Evolutionary conservation across 2,888 invertebrate species (phyloP), one percentile per base, ranked within the genome.

Genomic region (Yponomeuta cagnagella): DNA sequence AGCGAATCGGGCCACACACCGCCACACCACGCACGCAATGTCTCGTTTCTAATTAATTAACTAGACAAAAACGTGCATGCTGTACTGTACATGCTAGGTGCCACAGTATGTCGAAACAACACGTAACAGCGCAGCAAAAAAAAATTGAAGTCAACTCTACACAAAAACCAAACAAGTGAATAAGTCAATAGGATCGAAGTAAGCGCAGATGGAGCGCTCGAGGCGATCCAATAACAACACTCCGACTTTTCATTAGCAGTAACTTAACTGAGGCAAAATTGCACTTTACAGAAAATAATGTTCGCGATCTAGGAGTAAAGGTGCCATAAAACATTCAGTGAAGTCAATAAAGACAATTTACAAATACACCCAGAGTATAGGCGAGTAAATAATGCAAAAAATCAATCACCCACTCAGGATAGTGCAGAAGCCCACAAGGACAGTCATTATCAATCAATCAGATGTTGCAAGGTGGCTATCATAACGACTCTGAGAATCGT

Each of bases 241-340:
- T 81, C 78, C 76, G 82, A 82, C 79, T 83, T 89, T 88, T 85
- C 86, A 88, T 88, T 89, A 86, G 85, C 87, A 88, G 81, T 88
- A 88, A 88, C 84, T 88, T 88, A 83, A 79, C 78, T 79, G 75
- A 74, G 76, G 76, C 77, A 79, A 68, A 81, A 80, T 79, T 75
- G 76, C 72, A 77, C 74, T 76, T 77, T 79, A 79, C 76, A 77
- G 77, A 78, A 80, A 71, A 68, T 37, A 68, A 15, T 48, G 48
- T 23, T 68, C 68, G 70, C 48, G 75, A 78, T 79, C 58, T 52
- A 58, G 52, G 23, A 64, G 64, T 31, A 48, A 72, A 64, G 48
- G 23, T 68, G 31, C 52, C 30, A n/a, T 63, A 10, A 67, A 69
- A 63, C 63, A 48, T 58, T 15, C 52, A 12, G 4, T 15, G 52